Evolutionary conservation across 2,113 vertebrate species (phyloP).

Genomic region (Mormyrus lacerda): DNA sequence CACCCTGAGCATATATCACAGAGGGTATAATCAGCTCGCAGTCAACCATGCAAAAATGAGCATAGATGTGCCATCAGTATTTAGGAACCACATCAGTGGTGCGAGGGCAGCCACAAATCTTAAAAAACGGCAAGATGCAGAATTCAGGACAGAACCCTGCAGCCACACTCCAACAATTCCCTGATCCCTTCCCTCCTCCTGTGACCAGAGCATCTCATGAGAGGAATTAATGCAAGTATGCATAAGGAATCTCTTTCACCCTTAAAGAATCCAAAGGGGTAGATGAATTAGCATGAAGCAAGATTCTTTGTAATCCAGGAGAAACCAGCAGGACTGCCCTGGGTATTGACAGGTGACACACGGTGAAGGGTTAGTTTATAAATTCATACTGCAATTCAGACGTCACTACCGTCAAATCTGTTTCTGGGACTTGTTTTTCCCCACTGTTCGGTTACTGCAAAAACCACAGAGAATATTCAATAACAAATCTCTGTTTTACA

Average conservation of each 20-base stretch:
- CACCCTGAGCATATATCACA: background rate
- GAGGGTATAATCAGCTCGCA: background rate
- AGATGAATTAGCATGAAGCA: background rate
- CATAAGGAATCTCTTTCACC: background rate
- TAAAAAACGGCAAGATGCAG: background rate
- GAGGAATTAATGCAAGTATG: background rate
- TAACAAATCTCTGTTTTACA: background rate
- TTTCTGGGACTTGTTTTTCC: background rate
- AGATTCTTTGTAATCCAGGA: background rate
- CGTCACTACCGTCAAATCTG: background rate
- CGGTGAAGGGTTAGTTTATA: background rate
- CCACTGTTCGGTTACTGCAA: background rate
- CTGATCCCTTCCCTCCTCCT: background rate
- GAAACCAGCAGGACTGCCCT: background rate
- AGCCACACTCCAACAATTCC: background rate
- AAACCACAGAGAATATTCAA: background rate
- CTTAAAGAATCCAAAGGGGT: background rate
- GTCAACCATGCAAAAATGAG: background rate
- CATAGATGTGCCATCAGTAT: background rate
- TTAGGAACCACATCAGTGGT: background rate
- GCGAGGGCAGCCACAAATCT: background rate
- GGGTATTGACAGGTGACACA: background rate
- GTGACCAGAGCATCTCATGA: background rate
- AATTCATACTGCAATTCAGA: background rate
- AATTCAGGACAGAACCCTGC: background rate